Percentiles rank a stretch among this genome's conserved stretches.
phyloP scores from a whole-genome alignment of 2,113 vertebrate species.

The Nannospalax galili region DNA sequence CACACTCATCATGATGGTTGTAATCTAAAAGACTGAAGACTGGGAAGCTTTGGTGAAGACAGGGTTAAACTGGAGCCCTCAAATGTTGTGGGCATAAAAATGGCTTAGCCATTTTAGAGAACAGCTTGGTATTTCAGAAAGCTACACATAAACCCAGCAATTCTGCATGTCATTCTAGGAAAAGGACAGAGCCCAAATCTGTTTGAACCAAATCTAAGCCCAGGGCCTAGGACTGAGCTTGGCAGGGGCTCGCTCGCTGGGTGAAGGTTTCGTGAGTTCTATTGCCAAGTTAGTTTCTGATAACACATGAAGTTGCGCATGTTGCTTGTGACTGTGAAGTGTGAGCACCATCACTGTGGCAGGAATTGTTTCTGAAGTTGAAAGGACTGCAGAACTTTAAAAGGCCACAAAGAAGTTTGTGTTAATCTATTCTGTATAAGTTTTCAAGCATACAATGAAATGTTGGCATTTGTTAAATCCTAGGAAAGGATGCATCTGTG shows the following conservation, averaged over 20 bases:
- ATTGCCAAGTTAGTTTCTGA: not conserved
- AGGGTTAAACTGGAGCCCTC: not conserved
- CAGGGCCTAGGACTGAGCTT: no score
- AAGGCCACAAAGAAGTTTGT: not conserved
- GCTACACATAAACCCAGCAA: not conserved
- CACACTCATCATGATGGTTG: not conserved
- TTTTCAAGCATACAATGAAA: not conserved
- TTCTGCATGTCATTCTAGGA: not conserved
- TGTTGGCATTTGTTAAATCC: constrained; percentile 6
- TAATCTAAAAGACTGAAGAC: not conserved
- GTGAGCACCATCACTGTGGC: not conserved
- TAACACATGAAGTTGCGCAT: not conserved
- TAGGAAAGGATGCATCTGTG: not conserved
- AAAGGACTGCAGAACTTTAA: not conserved
- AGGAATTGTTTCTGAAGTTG: not conserved
- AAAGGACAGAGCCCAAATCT: not conserved
- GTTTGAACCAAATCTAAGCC: not conserved
- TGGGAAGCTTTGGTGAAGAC: not conserved
- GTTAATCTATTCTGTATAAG: not conserved
- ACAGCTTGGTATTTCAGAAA: constrained; percentile 20
- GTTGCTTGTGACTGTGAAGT: not conserved
- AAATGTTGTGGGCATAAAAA: not conserved
- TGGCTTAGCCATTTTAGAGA: not conserved
- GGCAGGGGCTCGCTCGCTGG: not conserved
- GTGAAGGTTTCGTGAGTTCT: not conserved